phyloP scores from a whole-genome alignment of 2,113 vertebrate species.

The Xenopus borealis region DNA sequence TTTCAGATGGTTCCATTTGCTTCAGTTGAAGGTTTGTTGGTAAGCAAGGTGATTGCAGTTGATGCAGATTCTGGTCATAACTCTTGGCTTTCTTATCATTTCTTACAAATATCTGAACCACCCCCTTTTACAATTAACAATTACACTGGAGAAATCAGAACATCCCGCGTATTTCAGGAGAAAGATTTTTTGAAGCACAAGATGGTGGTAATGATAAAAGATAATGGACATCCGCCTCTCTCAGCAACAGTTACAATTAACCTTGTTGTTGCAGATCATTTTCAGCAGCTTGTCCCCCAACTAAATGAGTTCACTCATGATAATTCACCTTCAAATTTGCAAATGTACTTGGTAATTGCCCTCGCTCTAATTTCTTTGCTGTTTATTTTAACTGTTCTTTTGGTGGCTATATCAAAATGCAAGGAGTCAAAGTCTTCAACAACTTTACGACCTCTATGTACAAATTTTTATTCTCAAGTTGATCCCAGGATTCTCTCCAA shows the following conservation, averaged over 20 bases:
- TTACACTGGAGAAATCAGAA: constrained; percentile 56
- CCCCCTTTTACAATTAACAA: constrained; percentile 48
- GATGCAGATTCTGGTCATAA: constrained; percentile 52
- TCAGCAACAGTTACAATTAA: constrained; percentile 31
- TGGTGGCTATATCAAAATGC: constrained; percentile 46
- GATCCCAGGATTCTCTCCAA: constrained; percentile 43
- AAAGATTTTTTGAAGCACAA: constrained; percentile 50
- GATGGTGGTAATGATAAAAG: constrained; percentile 61
- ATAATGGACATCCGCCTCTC: constrained; percentile 52
- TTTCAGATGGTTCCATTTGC: constrained; percentile 40
- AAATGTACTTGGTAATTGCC: constrained; percentile 48
- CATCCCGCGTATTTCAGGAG: constrained; percentile 52
- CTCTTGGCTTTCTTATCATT: constrained; percentile 48
- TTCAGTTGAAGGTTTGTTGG: constrained; percentile 48
- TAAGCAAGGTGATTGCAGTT: constrained; percentile 42
- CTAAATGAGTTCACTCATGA: constrained; percentile 10
- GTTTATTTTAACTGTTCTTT: constrained; percentile 51
- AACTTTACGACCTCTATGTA: constrained; percentile 48
- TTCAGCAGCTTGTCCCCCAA: constrained; percentile 41
- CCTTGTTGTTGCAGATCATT: constrained; percentile 36
- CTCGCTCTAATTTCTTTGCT: constrained; percentile 53
- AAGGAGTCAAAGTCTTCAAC: constrained; percentile 39
- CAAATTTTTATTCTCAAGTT: constrained; percentile 35
- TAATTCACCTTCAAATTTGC: constrained; percentile 50
- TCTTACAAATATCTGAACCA: constrained; percentile 42